Evolutionary conservation across 2,797 vertebrate genomes (phyloP), one percentile per base, ranked within the genome.

Genomic region (Fratercula arctica): DNA sequence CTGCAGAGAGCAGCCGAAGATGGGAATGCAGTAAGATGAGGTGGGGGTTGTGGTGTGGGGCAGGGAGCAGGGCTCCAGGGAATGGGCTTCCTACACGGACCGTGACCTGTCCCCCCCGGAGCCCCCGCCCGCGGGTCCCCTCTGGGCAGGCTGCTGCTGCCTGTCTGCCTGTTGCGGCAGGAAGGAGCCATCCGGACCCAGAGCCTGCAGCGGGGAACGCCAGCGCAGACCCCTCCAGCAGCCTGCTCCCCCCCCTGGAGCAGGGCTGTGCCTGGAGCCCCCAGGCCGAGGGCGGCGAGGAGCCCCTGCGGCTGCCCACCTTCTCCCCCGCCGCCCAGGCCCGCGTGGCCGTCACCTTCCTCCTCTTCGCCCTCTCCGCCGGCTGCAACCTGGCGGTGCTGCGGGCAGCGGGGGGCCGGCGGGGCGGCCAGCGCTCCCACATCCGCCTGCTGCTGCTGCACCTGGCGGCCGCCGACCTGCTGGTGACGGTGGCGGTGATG

Each of bases 401-500:
- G 94, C 96, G 98, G 96, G 98, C 95, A 0, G 98, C 98, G 2
- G 97, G 97, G 35, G 31, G 84, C 21, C 97, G 97, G 13, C n/a
- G 29, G 5, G 98, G 98, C 3, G 95, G 98, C 9, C 97, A 96
- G 73, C 84, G 93, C 20, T 95, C 95, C 24, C 98, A 98, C 17
- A 97, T 98, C 75, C 96, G 91, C n/a, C 97, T 98, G 64, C 98
- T 99, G 68, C 99, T 99, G 16, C 96, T 98, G 96, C 98, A 99
- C 97, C 97, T 99, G 95, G 98, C 98, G 0, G 97, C 96, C 3
- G 98, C 98, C 0, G 98, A 99, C 94, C 98, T 99, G 63, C 98
- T 99, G 94, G 98, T 99, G 88, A 99, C 98, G 13, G 98, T 99
- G 94, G 97, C 98, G 1, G 98, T 99, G 94, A 99, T 99, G 98